Conservation (phyloP, 2,797 vertebrate genomes). For the Chloroceryle amazona region DNA sequence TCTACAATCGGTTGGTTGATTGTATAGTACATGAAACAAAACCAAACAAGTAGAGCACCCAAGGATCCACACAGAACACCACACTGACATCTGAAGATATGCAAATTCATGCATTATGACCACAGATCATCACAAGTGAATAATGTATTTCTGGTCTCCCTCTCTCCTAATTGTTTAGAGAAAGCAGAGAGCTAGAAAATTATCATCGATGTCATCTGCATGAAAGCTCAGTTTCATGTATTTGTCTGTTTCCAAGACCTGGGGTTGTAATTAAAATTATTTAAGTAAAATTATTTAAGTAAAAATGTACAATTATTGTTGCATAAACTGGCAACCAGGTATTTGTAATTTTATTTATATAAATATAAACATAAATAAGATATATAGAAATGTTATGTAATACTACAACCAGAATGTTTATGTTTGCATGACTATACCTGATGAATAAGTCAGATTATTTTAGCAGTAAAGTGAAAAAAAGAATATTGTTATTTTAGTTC, state of each 20-base stretch:
- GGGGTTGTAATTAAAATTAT: neutral
- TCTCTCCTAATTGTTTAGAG: neutral
- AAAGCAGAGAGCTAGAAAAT: neutral
- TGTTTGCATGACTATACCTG: neutral
- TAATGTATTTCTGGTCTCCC: neutral
- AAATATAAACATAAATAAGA: neutral
- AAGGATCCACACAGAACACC: neutral
- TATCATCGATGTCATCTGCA: neutral
- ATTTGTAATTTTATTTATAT: neutral
- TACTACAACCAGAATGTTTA: neutral
- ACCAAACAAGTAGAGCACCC: neutral
- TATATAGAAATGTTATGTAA: neutral
- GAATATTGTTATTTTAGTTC: neutral
- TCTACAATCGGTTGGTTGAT: neutral
- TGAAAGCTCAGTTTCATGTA: neutral
- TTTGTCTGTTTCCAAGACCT: neutral
- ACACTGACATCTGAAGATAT: neutral
- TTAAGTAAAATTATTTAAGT: neutral
- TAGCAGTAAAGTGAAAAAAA: neutral
- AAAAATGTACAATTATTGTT: neutral
- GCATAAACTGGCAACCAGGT: neutral
- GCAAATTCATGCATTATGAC: neutral
- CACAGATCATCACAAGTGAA: neutral
- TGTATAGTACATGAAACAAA: neutral
- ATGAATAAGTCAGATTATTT: neutral